Evolutionary conservation across 2,113 vertebrate genomes (phyloP).

Genomic region (Budorcas taxicolor): DNA sequence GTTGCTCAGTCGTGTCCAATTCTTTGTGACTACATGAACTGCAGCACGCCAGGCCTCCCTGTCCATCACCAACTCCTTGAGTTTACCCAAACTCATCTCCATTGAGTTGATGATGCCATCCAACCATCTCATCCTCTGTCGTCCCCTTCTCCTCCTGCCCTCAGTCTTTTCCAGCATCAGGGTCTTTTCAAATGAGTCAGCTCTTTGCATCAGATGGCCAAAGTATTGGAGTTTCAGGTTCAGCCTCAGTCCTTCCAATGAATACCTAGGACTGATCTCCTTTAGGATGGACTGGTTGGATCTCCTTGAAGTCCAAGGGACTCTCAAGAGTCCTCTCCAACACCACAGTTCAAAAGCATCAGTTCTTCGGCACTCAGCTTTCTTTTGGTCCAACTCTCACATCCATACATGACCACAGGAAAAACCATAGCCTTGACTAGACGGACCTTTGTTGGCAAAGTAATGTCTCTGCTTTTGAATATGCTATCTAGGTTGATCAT

Average conservation of each 20-base stretch:
- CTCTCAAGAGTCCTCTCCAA: neutral
- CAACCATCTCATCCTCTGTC: neutral
- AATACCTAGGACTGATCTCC: neutral
- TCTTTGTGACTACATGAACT: neutral
- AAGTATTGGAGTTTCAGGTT: neutral
- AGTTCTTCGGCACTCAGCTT: fast-evolving
- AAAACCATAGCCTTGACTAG: neutral
- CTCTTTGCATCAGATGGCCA: neutral
- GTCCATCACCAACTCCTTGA: neutral
- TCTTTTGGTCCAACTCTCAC: neutral
- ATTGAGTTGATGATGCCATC: neutral
- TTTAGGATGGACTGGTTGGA: neutral
- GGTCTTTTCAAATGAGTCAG: neutral
- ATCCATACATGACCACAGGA: neutral
- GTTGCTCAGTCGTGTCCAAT: neutral
- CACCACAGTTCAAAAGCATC: neutral
- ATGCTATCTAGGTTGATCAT: neutral
- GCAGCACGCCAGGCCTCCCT: fast-evolving
- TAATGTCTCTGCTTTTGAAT: neutral
- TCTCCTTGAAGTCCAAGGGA: neutral
- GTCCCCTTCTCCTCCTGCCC: neutral
- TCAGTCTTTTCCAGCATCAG: neutral
- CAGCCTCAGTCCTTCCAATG: neutral
- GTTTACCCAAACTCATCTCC: neutral
- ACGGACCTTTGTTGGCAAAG: neutral